Conservation (phyloP, 2,888 invertebrate species). For the Caenorhabditis sp. region DNA sequence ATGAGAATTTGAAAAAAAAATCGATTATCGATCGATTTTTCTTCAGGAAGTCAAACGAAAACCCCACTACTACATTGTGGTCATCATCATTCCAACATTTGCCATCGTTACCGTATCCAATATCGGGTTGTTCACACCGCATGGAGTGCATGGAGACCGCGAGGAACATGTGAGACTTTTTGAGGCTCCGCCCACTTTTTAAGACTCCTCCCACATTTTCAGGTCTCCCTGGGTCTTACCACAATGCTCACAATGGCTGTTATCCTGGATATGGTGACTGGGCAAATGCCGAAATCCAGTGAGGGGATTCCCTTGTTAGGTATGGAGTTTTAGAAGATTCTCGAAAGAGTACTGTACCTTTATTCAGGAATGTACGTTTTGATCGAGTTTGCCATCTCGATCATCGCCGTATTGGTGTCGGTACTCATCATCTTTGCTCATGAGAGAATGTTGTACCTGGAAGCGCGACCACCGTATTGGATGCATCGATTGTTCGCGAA, state of each 20-base stretch:
- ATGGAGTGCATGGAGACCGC: conserved; percentile 74
- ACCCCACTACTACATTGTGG: conserved; percentile 76
- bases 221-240: conserved; percentile 74
- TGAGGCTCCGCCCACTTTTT: neutral
- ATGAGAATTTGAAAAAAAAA: too few relatives aligned
- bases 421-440: conserved; percentile 73
- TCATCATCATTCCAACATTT: conserved; percentile 74
- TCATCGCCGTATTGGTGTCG: conserved; percentile 71
- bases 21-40: neutral
- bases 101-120: conserved; percentile 75
- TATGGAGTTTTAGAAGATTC: too few relatives aligned
- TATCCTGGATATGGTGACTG: conserved; percentile 76
- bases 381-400: conserved; percentile 72
- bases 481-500: conserved; percentile 64
- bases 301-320: conserved; percentile 75
- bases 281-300: conserved; percentile 74
- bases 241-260: conserved; percentile 78
- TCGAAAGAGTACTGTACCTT: too few relatives aligned
- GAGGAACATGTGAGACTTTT: conserved; percentile 71
- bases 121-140: conserved; percentile 76
- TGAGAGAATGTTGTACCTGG: conserved; percentile 70
- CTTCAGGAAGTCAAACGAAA: conserved; percentile 71
- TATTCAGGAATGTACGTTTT: conserved; percentile 71
- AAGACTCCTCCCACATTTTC: neutral
- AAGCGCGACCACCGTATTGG: conserved; percentile 67